Evolutionary conservation across 2,797 vertebrate species (phyloP), one percentile per base, ranked within the genome.

Genomic region (Poecilia wingei): DNA sequence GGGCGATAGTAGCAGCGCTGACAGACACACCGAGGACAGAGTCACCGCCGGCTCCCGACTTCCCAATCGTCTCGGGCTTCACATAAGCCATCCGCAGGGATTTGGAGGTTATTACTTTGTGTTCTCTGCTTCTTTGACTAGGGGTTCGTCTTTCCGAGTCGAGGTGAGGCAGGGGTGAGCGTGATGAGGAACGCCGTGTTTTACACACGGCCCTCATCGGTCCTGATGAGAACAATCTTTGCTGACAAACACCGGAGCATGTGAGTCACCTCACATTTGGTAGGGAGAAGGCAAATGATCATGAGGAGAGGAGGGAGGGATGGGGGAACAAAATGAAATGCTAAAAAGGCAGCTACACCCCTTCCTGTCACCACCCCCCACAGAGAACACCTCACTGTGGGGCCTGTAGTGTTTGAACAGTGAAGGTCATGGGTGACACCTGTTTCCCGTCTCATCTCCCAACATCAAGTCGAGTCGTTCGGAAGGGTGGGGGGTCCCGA

Each of bases 351-450:
- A 78, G 74, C 79, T 80, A 49, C 22, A 47, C 36, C 59, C 18
- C 53, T 28, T 33, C 28, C 22, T 53, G 39, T 43, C 25, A n/a
- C 3, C 39, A n/a, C 51, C 28, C 59, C 39, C 12, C 20, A 51
- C 39, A 1, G 71, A 79, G 79, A 41, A 22, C 82, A 82, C 86
- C 86, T 64, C 80, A 85, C 89, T 90, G 89, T 85, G 85, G 87
- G 81, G 84, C 86, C 87, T 86, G 86, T 84, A 79, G 79, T 82
- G 88, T 91, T 90, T 90, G 84, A 91, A 88, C 82, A 78, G 75
- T 87, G 87, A 94, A 94, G 95, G 94, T 95, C 93, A 94, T 91
- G 92, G 94, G 94, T 94, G 93, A 95, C 94, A 94, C 94, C 93
- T 94, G 92, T 95, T 94, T 94, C 91, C 93, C 82, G 93, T 94